Base-by-base conservation (phyloP, 92 coral and sea anemone genomes). In the Metridium senile region DNA sequence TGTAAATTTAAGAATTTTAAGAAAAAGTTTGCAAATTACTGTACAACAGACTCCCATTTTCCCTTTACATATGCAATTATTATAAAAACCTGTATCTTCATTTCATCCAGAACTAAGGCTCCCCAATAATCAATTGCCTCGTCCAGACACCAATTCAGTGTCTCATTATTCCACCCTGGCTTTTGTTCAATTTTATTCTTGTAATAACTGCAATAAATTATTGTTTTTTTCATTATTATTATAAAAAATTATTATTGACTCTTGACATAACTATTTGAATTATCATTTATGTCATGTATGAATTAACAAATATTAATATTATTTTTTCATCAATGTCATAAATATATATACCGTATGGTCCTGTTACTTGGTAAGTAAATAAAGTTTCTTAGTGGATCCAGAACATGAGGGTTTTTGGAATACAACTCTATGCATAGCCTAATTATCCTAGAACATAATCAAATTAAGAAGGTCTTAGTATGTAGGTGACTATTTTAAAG, bases 121-220 rank as follows among this genome's bases (percentile, higher is more conserved):
- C 89, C 86, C 86, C 93, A 88, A 31, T 68, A 67, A 45, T 88
- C 93, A 11, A 72, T 82, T 53, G 93, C 93, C 49, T 89, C 89
- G 45, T 28, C 29, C 9, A 71, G 68, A 31, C 93, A 89, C 89
- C 93, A 89, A 33, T 81, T 33, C 31, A 83, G 19, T 1, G 83
- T 77, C 0, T 74, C 84, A 7, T 11, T 58, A 46, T 79, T 74
- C 89, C 89, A 85, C 0, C 93, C 89, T 23, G 80, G 73, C 29
- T 85, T 72, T 52, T 89, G 87, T 26, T 70, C 81, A 0, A 70
- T 61, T 26, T 81, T 62, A 32, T 85, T 85, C 71, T 89, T 85
- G 78, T 76, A 81, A 63, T 53, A 34, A 46, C 81, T 82, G 33
- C n/a, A n/a, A n/a, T n/a, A n/a, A n/a, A n/a, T n/a, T n/a, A n/a